Conservation (phyloP, 2,888 invertebrate genomes). For the Micoletzkya japonica region DNA sequence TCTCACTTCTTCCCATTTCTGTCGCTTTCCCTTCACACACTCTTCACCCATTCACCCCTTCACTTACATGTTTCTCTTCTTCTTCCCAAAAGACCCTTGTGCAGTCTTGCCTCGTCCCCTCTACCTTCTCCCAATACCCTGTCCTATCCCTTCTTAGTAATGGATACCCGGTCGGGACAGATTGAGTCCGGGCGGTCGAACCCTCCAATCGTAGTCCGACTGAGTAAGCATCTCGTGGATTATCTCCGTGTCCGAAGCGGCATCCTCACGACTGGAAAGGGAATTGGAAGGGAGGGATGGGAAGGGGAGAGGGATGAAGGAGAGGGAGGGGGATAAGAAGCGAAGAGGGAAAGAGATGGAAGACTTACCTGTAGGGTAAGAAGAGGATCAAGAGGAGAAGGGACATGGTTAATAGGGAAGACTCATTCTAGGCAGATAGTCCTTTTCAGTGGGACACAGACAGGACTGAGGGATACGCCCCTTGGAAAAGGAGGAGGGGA, state of each 20-base stretch:
- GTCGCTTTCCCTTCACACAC: neutral
- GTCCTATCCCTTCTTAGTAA: neutral
- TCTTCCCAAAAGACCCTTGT: neutral
- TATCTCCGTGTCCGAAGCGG: slow-evolving; percentile 57
- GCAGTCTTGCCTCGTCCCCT: neutral
- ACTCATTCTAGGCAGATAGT: too few species aligned
- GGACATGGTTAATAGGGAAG: neutral
- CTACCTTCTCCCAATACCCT: neutral
- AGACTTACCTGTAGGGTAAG: neutral
- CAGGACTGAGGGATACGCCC: neutral
- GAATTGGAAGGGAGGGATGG: neutral
- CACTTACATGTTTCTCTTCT: neutral
- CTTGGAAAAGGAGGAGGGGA: neutral
- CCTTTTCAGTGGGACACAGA: neutral
- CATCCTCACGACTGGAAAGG: slow-evolving; percentile 41
- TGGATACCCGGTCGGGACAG: slow-evolving; percentile 46
- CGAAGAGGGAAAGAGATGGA: neutral
- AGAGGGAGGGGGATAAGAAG: neutral
- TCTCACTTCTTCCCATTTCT: neutral
- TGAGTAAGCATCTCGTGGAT: slow-evolving; percentile 50
- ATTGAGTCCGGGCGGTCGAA: slow-evolving; percentile 61
- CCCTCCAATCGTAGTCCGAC: slow-evolving; percentile 61
- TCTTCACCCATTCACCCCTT: neutral
- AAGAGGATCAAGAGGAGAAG: neutral
- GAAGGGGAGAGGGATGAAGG: neutral